Percentiles rank a stretch among this genome's conserved stretches.
Evolutionary conservation across 2,113 vertebrate species (phyloP).

Genomic region (Atlantisia rogersi): DNA sequence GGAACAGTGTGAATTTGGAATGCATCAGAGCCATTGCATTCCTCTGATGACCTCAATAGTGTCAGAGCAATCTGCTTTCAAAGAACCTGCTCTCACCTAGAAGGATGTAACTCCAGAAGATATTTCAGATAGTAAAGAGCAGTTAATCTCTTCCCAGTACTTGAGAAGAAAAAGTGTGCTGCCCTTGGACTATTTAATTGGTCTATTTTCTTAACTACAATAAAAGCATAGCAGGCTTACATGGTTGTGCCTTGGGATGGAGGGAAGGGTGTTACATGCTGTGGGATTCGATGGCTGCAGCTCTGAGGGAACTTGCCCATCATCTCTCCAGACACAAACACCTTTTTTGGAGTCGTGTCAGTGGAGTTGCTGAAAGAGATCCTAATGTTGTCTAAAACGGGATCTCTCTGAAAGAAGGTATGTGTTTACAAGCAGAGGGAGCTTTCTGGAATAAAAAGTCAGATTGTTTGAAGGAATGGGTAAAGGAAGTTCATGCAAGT

Average conservation of each 20-base stretch:
- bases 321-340: background rate
- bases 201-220: background rate
- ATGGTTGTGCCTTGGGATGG: background rate
- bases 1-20: slow-evolving; percentile 6
- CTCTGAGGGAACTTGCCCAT: background rate
- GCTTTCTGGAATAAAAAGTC: background rate
- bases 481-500: background rate
- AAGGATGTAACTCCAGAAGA: background rate
- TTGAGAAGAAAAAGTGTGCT: background rate
- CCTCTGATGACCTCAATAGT: background rate
- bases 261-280: background rate
- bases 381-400: background rate
- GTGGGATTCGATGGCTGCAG: background rate
- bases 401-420: background rate
- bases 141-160: background rate
- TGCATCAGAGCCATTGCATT: background rate
- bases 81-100: background rate
- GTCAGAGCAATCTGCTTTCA: background rate
- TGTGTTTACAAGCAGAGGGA: background rate
- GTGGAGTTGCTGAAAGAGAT: background rate
- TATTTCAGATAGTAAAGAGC: background rate
- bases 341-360: background rate
- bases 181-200: background rate
- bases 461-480: background rate
- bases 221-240: background rate